Percentiles rank a stretch among this genome's conserved stretches.
These are phyloP conservation scores for Atlantisia rogersi DNA, from an alignment of 2,113 vertebrate species.

Conservation along the genomic window DNA sequence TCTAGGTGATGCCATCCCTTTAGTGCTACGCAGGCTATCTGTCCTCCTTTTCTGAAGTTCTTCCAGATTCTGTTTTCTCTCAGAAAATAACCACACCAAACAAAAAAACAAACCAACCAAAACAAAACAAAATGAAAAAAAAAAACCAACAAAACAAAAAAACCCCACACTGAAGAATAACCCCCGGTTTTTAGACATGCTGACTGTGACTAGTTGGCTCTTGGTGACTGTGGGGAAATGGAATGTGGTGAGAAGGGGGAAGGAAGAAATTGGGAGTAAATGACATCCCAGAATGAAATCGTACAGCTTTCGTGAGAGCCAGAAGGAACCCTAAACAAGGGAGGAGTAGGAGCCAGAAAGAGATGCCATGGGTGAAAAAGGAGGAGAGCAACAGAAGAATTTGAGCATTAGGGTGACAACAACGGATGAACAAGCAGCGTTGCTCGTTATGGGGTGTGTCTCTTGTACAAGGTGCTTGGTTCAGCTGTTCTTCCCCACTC, in stretches of 20 bases:
- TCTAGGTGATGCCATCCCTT: neutral
- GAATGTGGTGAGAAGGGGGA: neutral
- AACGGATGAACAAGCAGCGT: neutral
- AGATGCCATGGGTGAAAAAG: neutral
- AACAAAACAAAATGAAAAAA: neutral
- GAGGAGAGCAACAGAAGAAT: neutral
- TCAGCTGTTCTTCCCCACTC: neutral
- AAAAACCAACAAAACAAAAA: accelerated
- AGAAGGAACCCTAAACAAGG: neutral
- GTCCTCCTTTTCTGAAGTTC: neutral
- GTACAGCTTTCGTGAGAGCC: neutral
- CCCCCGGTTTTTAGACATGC: neutral
- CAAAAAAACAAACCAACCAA: too few species aligned
- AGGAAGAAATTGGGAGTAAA: neutral
- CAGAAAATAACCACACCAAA: neutral
- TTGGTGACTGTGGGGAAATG: neutral
- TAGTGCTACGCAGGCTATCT: neutral
- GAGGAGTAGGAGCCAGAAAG: neutral
- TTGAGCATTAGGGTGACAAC: neutral
- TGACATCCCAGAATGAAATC: neutral
- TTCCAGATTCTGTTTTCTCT: neutral
- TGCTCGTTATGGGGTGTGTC: neutral
- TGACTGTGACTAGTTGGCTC: neutral
- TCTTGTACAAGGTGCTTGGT: neutral
- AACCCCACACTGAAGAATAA: neutral